Evolutionary conservation across 2,888 invertebrate genomes (phyloP), one percentile per base, ranked within the genome.

Genomic region (Nemoura dubitans): DNA sequence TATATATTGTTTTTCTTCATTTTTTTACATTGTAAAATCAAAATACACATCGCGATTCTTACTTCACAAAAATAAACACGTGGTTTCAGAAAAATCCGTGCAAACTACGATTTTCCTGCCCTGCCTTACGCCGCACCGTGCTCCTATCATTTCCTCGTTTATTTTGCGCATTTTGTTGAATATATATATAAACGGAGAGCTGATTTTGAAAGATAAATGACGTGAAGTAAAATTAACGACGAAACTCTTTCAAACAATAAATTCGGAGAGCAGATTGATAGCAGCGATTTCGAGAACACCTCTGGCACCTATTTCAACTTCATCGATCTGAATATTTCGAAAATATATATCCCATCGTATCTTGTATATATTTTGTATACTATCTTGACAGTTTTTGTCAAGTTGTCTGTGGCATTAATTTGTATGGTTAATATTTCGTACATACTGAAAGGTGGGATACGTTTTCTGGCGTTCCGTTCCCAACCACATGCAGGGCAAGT

Each of bases 381-480:
- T 59, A 59, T 59, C 59, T 59, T 59, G 59, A 59, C 59, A 59
- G 59, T 59, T 59, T 59, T 59, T 59, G 59, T 59, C 59, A 59
- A 59, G 59, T 59, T 59, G 59, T 59, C 14, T 14, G 59, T 14
- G 6, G 59, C 59, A 59, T 59, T 59, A 59, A 59, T 59, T 59
- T 59, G 59, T 59, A 59, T 59, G 59, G 59, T 59, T 59, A 59
- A 59, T 59, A 59, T 59, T 59, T 59, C 59, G 59, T 59, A 21
- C 16, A 14, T 10, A 21, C 59, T 59, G 59, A 59, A 59, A 59
- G 59, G 59, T 59, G 10, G 59, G 59, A 59, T 16, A 16, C 3
- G 3, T 3, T 59, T 59, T 14, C 59, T 59, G 59, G 16, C 59
- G 59, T 59, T 59, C 59, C 21, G 21, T 3, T 59, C 59, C n/a